phyloP scores from a whole-genome alignment of 30 jellyfish, hydroid and myxozoan genomes.

The Pseudorhiza aurosa region DNA sequence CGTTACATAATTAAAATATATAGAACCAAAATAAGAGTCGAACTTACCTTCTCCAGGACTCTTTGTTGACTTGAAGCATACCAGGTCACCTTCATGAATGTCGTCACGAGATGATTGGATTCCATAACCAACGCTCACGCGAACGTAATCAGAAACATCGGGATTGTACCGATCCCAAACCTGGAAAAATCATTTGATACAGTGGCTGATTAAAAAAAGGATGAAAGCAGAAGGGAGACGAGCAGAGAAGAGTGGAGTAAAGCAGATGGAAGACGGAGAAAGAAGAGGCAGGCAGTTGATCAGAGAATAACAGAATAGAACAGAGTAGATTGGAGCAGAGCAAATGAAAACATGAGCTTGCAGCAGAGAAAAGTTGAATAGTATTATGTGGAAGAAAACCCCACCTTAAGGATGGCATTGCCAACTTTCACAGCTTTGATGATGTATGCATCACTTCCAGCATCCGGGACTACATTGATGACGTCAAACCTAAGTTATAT shows the following conservation, averaged over 20 bases:
- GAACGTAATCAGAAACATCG: slow-evolving; percentile 77
- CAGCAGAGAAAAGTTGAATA: background rate
- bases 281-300: no score
- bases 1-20: no score
- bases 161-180: slow-evolving; percentile 85
- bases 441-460: slow-evolving; percentile 52
- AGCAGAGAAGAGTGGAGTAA: no score
- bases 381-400: background rate
- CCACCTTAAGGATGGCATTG: slow-evolving; percentile 81
- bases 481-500: slow-evolving; percentile 58
- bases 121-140: slow-evolving; percentile 71
- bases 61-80: slow-evolving; percentile 62
- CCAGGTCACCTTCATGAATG: slow-evolving; percentile 70
- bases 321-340: no score
- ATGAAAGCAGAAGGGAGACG: no score
- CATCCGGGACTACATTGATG: slow-evolving; percentile 67
- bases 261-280: no score
- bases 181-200: slow-evolving; percentile 43
- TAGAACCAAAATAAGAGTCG: no score
- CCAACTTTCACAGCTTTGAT: slow-evolving; percentile 75
- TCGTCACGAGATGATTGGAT: slow-evolving; percentile 70
- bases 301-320: no score
- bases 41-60: slow-evolving; percentile 20
- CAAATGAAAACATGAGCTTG: no score
- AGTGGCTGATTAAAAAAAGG: no score